A percentile compares a stretch with the other conserved stretches of the same genome.
Conservation (phyloP, 2,888 invertebrate genomes). For the Diogma glabrata region DNA sequence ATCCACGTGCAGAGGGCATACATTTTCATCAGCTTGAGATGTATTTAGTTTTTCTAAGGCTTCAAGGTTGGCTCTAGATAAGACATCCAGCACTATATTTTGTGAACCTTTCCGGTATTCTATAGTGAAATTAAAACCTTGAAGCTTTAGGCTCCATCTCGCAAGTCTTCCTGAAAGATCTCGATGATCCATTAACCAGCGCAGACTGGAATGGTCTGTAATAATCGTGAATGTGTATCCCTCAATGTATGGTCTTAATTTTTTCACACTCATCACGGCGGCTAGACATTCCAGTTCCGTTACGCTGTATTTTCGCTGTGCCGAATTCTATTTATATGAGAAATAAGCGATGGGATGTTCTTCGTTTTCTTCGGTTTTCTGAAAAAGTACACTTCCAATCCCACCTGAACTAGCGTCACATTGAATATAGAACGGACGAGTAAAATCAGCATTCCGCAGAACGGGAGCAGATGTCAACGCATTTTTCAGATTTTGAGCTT, state of each 20-base stretch:
- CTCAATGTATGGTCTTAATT: not conserved
- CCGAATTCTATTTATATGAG: not conserved
- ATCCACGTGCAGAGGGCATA: not conserved
- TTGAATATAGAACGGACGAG: not conserved
- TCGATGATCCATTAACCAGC: not conserved
- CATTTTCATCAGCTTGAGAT: not conserved
- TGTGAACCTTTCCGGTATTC: not conserved
- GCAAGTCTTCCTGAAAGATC: too few relatives aligned
- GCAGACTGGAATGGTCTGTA: not conserved
- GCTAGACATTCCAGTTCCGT: not conserved
- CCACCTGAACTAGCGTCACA: not conserved
- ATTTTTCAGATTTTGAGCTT: conserved; percentile 6
- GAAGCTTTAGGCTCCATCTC: too few relatives aligned
- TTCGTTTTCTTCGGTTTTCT: not conserved
- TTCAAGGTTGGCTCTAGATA: not conserved
- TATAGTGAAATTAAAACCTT: not conserved
- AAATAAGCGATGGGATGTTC: not conserved
- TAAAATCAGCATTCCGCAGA: not conserved
- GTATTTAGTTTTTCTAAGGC: not conserved
- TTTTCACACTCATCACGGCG: not conserved
- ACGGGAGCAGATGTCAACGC: not conserved
- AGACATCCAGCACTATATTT: not conserved
- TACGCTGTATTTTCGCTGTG: not conserved
- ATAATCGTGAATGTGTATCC: not conserved
- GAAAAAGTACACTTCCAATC: not conserved